Conservation (phyloP, 2,797 vertebrate genomes). For the Champsocephalus gunnari region DNA sequence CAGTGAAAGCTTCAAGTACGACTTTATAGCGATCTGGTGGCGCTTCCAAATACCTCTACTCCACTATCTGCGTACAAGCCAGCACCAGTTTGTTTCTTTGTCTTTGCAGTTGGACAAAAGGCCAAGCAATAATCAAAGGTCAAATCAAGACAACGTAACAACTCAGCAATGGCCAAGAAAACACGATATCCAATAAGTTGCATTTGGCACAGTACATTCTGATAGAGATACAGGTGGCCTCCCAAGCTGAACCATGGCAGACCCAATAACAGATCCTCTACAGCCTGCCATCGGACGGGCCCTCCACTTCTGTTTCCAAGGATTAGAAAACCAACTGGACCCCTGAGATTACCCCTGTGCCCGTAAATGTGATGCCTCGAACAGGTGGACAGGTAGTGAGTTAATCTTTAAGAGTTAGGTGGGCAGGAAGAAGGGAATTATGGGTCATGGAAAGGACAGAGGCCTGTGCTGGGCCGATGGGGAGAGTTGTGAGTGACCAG, state of each 20-base stretch:
- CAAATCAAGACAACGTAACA: slow-evolving; percentile 34
- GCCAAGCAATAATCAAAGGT: slow-evolving; percentile 34
- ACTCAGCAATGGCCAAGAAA: slow-evolving; percentile 50
- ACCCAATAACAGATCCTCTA: slow-evolving; percentile 63
- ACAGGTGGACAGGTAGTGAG: slow-evolving; percentile 83
- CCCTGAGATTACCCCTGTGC: slow-evolving; percentile 68
- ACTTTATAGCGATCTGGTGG: slow-evolving; percentile 50
- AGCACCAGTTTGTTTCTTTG: slow-evolving; percentile 3
- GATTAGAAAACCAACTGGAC: slow-evolving; percentile 79
- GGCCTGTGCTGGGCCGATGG: slow-evolving; percentile 42
- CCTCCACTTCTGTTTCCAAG: slow-evolving; percentile 65
- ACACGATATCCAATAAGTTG: slow-evolving; percentile 58
- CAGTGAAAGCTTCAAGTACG: slow-evolving; percentile 53
- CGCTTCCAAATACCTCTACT: slow-evolving; percentile 42
- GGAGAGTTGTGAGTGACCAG: slow-evolving; percentile 24
- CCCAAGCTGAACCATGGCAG: slow-evolving; percentile 66
- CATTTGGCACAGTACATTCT: slow-evolving; percentile 57
- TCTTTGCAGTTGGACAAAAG: slow-evolving; percentile 21
- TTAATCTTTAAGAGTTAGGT: slow-evolving; percentile 80
- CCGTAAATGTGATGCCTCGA: slow-evolving; percentile 81
- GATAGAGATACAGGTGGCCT: slow-evolving; percentile 71
- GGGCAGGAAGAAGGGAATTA: slow-evolving; percentile 82
- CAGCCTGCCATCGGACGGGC: slow-evolving; percentile 60
- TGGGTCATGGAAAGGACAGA: slow-evolving; percentile 79
- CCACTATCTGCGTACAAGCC: too few relatives aligned